Conservation (phyloP, 1,140 invertebrate species). For the Microplitis mediator region DNA sequence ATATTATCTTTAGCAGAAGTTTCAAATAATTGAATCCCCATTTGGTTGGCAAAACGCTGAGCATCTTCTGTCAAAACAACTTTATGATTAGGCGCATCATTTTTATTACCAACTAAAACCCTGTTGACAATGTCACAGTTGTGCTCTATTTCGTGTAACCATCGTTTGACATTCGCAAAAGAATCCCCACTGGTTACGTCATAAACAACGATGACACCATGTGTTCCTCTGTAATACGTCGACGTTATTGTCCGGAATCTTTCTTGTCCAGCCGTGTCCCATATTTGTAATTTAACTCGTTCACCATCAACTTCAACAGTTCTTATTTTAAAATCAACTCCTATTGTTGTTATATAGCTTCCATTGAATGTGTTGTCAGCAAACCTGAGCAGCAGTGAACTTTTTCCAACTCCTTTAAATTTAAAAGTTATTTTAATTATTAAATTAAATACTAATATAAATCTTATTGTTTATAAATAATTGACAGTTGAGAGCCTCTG, state of each 20-base stretch:
- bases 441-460: background rate
- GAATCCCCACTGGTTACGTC: slow-evolving; percentile 98
- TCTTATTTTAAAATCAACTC: slow-evolving; percentile 99
- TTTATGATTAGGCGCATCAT: slow-evolving; percentile 95
- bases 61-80: slow-evolving; percentile 97
- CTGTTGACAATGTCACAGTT: slow-evolving; percentile 99
- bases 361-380: slow-evolving; percentile 98
- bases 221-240: slow-evolving; percentile 97
- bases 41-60: slow-evolving; percentile 93
- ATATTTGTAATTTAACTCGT: slow-evolving; percentile 97
- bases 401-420: slow-evolving; percentile 95
- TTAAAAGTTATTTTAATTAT: slow-evolving; percentile 11
- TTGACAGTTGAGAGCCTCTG: slow-evolving; percentile 22
- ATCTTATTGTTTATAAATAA: background rate
- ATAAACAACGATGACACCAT: slow-evolving; percentile 99
- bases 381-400: slow-evolving; percentile 94
- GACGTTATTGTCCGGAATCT: slow-evolving; percentile 93
- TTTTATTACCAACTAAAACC: slow-evolving; percentile 99
- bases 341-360: slow-evolving; percentile 99
- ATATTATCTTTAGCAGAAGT: slow-evolving; percentile 99
- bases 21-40: slow-evolving; percentile 96
- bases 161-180: slow-evolving; percentile 98
- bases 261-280: slow-evolving; percentile 95
- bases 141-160: slow-evolving; percentile 98
- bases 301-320: slow-evolving; percentile 94